Percentiles rank a stretch among this genome's conserved stretches.
Conservation (phyloP, 2,797 vertebrate genomes). For the Hoplostethus atlanticus region DNA sequence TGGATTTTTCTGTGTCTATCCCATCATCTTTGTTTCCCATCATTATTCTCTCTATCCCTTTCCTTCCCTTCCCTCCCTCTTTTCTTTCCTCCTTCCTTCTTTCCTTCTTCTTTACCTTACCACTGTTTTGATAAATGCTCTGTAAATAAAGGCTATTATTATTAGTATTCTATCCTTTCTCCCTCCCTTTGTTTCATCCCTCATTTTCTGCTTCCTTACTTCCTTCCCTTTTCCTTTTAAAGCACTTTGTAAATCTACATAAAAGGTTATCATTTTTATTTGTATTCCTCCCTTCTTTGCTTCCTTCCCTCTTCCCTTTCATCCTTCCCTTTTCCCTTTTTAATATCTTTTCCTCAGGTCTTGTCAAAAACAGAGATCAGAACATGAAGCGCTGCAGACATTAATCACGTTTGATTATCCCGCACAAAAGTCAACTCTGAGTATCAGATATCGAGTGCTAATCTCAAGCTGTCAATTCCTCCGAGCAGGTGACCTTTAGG, state of each 20-base stretch:
- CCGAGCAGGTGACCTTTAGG: constrained; percentile 64
- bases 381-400: constrained; percentile 25
- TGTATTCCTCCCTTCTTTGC: constrained; percentile 8
- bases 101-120: constrained; percentile 2
- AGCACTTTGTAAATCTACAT: neutral
- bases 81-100: constrained; percentile 4
- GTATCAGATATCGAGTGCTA: constrained; percentile 60
- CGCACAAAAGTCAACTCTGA: constrained; percentile 60
- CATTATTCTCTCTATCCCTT: constrained; percentile 31
- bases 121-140: too few relatives aligned
- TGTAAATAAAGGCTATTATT: too few relatives aligned
- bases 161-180: constrained; percentile 4
- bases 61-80: neutral
- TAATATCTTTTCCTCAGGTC: constrained; percentile 11
- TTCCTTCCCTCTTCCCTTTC: neutral
- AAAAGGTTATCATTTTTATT: too few relatives aligned
- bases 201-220: neutral
- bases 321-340: constrained; percentile 21
- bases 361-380: constrained; percentile 20
- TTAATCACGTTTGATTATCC: constrained; percentile 69
- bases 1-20: neutral
- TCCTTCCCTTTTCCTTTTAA: constrained; percentile 8
- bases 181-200: neutral
- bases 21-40: constrained; percentile 29
- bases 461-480: constrained; percentile 53